These are phyloP conservation scores for Gorilla gorilla DNA, from an alignment of 2,113 vertebrate species.

Conservation along the genomic window DNA sequence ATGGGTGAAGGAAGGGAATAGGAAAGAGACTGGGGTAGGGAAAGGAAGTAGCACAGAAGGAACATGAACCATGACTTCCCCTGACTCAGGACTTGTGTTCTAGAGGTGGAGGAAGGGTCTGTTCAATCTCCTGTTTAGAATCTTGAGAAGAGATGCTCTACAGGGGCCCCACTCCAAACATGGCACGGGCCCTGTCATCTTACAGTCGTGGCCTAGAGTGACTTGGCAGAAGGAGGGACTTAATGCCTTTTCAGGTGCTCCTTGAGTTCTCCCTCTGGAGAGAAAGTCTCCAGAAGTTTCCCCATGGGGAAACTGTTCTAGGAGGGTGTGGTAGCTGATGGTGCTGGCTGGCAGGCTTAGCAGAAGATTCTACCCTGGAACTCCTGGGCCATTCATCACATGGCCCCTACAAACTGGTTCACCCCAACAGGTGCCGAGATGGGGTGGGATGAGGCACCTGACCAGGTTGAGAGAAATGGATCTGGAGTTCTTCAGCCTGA, in stretches of 20 bases:
- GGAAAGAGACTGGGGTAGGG: background rate
- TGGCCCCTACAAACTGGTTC: too few species aligned
- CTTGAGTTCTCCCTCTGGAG: background rate
- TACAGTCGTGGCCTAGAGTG: background rate
- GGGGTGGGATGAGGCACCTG: fast-evolving
- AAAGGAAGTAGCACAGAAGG: background rate
- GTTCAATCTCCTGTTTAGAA: background rate
- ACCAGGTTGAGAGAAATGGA: background rate
- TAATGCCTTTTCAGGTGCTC: background rate
- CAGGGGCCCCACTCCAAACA: too few species aligned
- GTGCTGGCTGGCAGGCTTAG: background rate
- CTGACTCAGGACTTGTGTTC: background rate
- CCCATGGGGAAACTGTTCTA: fast-evolving
- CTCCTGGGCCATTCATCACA: background rate
- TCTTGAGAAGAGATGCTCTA: background rate
- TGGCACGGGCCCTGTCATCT: background rate
- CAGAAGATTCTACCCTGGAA: background rate
- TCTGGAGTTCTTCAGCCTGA: background rate
- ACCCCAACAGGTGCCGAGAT: fast-evolving
- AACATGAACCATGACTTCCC: background rate
- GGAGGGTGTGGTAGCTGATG: background rate
- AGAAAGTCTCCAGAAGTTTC: background rate
- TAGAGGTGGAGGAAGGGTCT: background rate
- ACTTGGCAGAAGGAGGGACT: background rate
- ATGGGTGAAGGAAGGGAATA: background rate